A percentile compares a stretch with the other conserved stretches of the same genome.
phyloP scores from a whole-genome alignment of 2,888 invertebrate genomes.

The Drosophila sordidapex region DNA sequence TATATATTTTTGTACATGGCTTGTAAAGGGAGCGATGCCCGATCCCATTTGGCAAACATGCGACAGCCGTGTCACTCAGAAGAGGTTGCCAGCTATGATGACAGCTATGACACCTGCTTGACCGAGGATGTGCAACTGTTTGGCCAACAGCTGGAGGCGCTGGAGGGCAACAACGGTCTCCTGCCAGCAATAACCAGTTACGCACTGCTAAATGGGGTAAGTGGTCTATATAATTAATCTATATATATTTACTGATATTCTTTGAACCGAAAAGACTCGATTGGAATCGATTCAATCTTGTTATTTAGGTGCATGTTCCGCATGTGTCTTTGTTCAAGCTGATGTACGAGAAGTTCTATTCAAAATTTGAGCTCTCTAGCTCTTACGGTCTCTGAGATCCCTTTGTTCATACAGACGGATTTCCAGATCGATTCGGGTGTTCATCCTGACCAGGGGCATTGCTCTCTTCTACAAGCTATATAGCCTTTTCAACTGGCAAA shows the following conservation, averaged over 20 bases:
- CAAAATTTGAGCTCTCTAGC: neutral
- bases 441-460: no score
- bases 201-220: constrained; percentile 33
- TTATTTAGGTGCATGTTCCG: neutral
- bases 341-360: neutral
- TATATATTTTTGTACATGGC: neutral
- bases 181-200: constrained; percentile 25
- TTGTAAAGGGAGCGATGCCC: constrained; percentile 6
- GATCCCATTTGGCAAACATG: constrained; percentile 36
- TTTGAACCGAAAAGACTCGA: neutral
- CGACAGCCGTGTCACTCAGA: constrained; percentile 12
- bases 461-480: no score
- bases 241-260: neutral
- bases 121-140: constrained; percentile 60
- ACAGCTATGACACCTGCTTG: constrained; percentile 45
- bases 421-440: no score
- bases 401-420: neutral
- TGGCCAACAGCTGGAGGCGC: constrained; percentile 50
- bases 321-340: neutral
- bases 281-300: neutral
- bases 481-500: no score
- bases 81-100: neutral
- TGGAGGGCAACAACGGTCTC: constrained; percentile 12
- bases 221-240: neutral
- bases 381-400: neutral